Percentiles rank a stretch among this genome's conserved stretches.
phyloP scores from a whole-genome alignment of 2,113 vertebrate species.

The Phodopus roborovskii region DNA sequence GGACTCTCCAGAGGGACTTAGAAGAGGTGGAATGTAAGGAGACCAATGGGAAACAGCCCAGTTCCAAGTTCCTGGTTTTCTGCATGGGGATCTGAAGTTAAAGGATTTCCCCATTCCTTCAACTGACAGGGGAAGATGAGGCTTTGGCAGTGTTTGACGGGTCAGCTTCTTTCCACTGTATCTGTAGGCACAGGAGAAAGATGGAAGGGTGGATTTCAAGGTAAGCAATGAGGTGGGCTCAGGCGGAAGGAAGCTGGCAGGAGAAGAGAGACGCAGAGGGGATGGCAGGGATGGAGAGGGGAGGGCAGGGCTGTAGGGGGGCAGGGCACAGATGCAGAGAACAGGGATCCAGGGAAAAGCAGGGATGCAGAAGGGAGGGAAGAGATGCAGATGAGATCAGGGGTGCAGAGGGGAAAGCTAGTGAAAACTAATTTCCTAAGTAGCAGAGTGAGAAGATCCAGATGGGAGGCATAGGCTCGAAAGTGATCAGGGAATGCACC shows the following conservation, averaged over 20 bases:
- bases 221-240: not conserved
- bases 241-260: not conserved
- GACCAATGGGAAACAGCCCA: not conserved
- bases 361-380: not conserved
- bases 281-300: not conserved
- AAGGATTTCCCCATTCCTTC: not conserved
- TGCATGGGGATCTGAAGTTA: not conserved
- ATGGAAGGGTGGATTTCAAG: not conserved
- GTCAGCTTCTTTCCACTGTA: not conserved
- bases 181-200: not conserved
- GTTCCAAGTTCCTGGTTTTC: conserved; percentile 7
- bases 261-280: not conserved
- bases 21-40: not conserved
- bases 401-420: not conserved
- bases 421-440: not conserved
- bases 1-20: not conserved
- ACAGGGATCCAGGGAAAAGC: no score
- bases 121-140: not conserved
- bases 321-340: not conserved
- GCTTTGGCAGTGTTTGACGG: not conserved
- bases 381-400: not conserved
- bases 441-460: not conserved
- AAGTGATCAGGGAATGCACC: not conserved
- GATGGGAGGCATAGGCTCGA: conserved; percentile 36
- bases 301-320: not conserved